Evolutionary conservation across 1,140 invertebrate species (phyloP), one percentile per base, ranked within the genome.

Genomic region (Panagrolaimus sp.): DNA sequence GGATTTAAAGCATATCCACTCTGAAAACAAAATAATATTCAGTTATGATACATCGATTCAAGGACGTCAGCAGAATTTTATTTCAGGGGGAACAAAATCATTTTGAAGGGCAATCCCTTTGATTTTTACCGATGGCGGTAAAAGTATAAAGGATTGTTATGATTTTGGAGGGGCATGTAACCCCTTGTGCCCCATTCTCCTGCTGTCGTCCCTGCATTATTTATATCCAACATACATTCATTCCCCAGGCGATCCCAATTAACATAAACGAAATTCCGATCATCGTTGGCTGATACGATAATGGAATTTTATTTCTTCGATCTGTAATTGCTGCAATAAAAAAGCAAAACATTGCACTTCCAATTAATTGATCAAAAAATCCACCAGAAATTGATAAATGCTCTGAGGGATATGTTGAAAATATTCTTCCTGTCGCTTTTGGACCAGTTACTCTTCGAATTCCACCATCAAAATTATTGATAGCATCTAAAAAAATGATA

Each of bases 331-430:
- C 87, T 71, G 86, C 77, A 9, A 88, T 82, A 46, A 84, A 83
- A 4, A 87, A 77, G 71, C 87, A 73, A n/a, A 89, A 74, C 17
- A 89, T 65, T 4, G 83, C 84, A 1, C 88, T 88, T n/a, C 86
- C 86, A 45, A 88, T 78, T n/a, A 89, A 85, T 83, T 88, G 86
- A 76, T 88, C 87, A 21, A 83, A 76, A 44, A 88, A 74, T 7
- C 83, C 83, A 43, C 81, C 85, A 43, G 71, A 69, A 14, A 84
- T 78, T 12, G 84, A 80, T 5, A 87, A 76, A 71, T 84, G 84
- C 9, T 75, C 66, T 26, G 83, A 78, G 6, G 88, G 88, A 76
- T 87, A 88, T 2, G 88, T 88, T 21, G 86, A 83, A 78, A 86
- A 89, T 66, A 89, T 88, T 24, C 86, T 86, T 4, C 87, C 87